Evolutionary conservation across 2,888 invertebrate species (phyloP).

Genomic region (Pseudococcus viburni): DNA sequence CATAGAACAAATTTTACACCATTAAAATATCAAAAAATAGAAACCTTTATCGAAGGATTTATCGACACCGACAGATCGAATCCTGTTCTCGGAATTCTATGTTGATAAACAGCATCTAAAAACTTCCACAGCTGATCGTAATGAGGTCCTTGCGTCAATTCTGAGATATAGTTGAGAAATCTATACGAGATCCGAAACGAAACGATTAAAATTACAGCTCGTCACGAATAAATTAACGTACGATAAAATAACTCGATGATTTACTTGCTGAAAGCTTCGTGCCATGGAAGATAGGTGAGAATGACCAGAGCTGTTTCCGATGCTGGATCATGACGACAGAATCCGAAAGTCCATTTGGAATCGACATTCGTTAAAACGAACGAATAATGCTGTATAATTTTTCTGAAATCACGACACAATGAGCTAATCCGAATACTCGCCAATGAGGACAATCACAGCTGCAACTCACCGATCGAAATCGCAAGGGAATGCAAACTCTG

Average conservation of each 20-base stretch:
- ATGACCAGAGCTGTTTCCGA: constrained; percentile 87
- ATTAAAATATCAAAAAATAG: neutral
- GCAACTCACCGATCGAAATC: constrained; percentile 81
- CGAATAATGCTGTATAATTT: constrained; percentile 90
- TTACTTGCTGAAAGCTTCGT: constrained; percentile 94
- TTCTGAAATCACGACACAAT: constrained; percentile 75
- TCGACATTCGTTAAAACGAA: constrained; percentile 96
- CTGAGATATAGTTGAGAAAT: constrained; percentile 86
- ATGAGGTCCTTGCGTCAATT: constrained; percentile 78
- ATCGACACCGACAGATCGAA: constrained; percentile 77
- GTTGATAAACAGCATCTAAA: constrained; percentile 79
- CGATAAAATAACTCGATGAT: constrained; percentile 70
- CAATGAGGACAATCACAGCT: too few species aligned
- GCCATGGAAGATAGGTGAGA: constrained; percentile 95
- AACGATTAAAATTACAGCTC: neutral
- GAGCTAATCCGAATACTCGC: too few species aligned
- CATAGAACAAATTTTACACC: neutral
- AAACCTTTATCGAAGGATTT: constrained; percentile 73
- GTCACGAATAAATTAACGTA: neutral
- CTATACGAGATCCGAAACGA: constrained; percentile 71
- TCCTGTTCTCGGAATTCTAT: constrained; percentile 80
- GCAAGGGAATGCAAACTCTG: constrained; percentile 93
- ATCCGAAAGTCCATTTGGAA: constrained; percentile 97
- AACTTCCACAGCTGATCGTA: constrained; percentile 76
- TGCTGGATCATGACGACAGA: constrained; percentile 94